Base-by-base conservation (phyloP, 2,113 vertebrate species). In the Danionella cerebrum region DNA sequence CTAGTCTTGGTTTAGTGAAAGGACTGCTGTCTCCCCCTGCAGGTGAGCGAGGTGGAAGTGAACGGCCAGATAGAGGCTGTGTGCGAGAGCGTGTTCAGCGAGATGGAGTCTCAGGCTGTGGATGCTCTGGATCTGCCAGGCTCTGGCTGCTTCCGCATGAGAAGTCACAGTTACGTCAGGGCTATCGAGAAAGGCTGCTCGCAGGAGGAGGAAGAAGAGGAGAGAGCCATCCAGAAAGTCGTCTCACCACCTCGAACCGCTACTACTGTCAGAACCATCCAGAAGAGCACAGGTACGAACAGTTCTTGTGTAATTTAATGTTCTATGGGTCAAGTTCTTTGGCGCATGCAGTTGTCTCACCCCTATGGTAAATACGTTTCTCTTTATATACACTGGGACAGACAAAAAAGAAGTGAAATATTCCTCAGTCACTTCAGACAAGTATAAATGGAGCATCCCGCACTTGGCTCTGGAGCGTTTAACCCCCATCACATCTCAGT, bases 21-120 rank as follows among this genome's bases (percentile, higher is more conserved):
- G 11, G 21, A 22, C 45, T 39, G 13, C 22, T 35, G 35, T 75
- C 18, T 78, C 13, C 76, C 45, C 31, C 74, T 53, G 1, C 84
- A 98, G 96, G 94, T 98, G 85, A 98, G 95, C 14, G 96, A 98
- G 86, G 92, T 98, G 89, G 96, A 98, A 80, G 94, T 98, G 82
- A 98, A 98, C 1, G 96, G 96, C 2, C 94, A 98, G 86, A 97
- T 98, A 2, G 96, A 98, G 73, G 94, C 96, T 0, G 93, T 98
- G 70, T 98, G 96, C 0, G 95, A 98, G 80, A 94, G 95, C 0
- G 96, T 98, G 77, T 98, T 98, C 90, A 98, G 94, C 7, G 96
- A 98, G 73, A 88, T 98, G 41, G 96, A 98, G 86, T 97, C 96
- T 0, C 93, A 98, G 86, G 93, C 94, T 0, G 92, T 98, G 80